Conservation (phyloP, 2,797 vertebrate species). For the Podarcis siculus region DNA sequence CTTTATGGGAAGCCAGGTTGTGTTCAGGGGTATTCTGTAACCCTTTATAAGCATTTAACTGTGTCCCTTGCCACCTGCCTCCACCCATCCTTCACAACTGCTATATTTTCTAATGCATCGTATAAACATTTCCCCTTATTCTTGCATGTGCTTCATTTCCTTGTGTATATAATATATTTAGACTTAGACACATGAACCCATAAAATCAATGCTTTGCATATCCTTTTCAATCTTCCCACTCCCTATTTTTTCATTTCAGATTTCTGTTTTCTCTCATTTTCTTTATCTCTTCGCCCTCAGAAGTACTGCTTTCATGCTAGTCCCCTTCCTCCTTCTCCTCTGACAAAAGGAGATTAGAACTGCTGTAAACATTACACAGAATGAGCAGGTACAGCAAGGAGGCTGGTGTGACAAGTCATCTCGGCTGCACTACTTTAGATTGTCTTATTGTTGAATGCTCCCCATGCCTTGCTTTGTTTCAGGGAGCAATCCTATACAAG, state of each 20-base stretch:
- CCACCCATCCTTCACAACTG: not conserved
- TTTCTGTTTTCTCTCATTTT: not conserved
- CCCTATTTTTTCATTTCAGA: not conserved
- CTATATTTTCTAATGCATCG: not conserved
- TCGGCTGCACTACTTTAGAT: not conserved
- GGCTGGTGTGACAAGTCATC: no score
- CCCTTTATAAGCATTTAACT: constrained; percentile 5
- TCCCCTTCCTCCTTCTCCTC: not conserved
- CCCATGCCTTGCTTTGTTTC: not conserved
- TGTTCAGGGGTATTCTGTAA: constrained; percentile 19
- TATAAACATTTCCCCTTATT: not conserved
- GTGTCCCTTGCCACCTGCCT: not conserved
- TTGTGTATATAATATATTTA: not conserved
- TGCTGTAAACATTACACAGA: not conserved
- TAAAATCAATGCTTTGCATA: not conserved
- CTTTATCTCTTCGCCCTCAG: not conserved
- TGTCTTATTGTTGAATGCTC: not conserved
- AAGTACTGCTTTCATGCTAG: not conserved
- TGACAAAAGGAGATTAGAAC: not conserved
- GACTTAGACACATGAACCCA: no score
- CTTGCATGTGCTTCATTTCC: not conserved
- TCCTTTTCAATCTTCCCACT: not conserved
- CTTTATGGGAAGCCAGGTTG: not conserved
- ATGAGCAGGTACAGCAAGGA: not conserved
- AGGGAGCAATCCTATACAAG: no score